These are phyloP conservation scores for Hydraecia micacea DNA, from an alignment of 2,888 invertebrate species.

Conservation along the genomic window DNA sequence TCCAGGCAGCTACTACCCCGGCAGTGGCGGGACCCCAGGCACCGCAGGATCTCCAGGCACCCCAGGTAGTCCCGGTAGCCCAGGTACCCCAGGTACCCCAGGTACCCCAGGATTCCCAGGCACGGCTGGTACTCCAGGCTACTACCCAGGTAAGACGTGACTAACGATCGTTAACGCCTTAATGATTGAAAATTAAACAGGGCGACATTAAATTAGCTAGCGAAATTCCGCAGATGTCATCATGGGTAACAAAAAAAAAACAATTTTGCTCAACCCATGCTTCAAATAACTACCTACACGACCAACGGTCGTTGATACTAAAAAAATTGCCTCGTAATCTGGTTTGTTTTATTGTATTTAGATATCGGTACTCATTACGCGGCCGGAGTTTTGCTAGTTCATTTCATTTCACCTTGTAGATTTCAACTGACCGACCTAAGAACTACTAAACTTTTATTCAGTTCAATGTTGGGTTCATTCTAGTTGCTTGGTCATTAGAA, in stretches of 20 bases:
- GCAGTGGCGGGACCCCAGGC: constrained; percentile 51
- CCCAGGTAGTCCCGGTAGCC: constrained; percentile 69
- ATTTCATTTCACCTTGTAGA: background rate
- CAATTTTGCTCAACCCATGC: background rate
- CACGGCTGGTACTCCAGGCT: constrained; percentile 68
- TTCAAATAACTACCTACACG: background rate
- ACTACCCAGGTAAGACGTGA: constrained; percentile 64
- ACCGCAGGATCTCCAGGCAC: constrained; percentile 63
- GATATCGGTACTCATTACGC: background rate
- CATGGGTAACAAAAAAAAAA: background rate
- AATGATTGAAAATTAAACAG: background rate
- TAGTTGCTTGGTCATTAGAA: background rate
- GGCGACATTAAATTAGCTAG: background rate
- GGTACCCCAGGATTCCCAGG: constrained; percentile 77
- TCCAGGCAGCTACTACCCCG: constrained; percentile 66
- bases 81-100: constrained; percentile 79
- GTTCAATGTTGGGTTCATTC: constrained; percentile 6
- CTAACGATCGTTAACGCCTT: constrained; percentile 41
- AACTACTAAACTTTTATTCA: background rate
- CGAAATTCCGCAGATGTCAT: background rate
- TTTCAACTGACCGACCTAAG: background rate
- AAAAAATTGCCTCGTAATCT: background rate
- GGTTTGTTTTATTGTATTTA: background rate
- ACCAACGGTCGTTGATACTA: background rate
- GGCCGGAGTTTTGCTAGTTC: background rate